These are phyloP conservation scores for Ochropleura plecta DNA, from an alignment of 2,888 invertebrate species.

Conservation along the genomic window DNA sequence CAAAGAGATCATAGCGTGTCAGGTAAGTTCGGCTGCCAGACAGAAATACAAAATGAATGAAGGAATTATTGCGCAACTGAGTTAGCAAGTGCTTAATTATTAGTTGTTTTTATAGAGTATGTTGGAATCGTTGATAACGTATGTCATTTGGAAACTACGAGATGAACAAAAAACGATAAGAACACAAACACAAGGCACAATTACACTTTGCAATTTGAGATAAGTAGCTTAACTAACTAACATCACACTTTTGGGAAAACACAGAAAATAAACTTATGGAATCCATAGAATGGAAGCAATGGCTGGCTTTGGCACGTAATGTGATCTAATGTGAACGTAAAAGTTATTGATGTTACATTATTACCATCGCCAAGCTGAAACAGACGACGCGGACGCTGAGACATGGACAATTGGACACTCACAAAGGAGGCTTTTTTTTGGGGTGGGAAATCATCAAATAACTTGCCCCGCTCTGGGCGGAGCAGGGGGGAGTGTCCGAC, in stretches of 20 bases:
- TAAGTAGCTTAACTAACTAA: background rate
- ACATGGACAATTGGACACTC: too few species aligned
- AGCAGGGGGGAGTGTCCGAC: too few species aligned
- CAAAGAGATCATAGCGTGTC: too few species aligned
- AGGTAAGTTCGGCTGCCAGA: background rate
- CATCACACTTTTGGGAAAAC: background rate
- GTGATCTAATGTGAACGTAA: background rate
- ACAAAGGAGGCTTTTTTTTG: too few species aligned
- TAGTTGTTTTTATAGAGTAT: background rate
- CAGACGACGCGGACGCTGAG: background rate
- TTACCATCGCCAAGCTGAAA: background rate
- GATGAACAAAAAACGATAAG: slow-evolving; percentile 12
- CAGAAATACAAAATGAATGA: background rate
- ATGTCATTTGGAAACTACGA: slow-evolving; percentile 21
- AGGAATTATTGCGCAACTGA: background rate
- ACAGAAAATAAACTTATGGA: background rate
- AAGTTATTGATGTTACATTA: background rate
- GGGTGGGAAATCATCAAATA: too few species aligned
- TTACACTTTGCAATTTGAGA: background rate
- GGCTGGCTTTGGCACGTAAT: background rate
- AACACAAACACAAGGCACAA: background rate
- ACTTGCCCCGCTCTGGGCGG: too few species aligned
- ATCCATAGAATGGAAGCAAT: background rate
- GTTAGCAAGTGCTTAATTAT: background rate
- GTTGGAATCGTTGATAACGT: slow-evolving; percentile 3